Evolutionary conservation across 2,113 vertebrate species (phyloP).

Genomic region (Grantiella picta): DNA sequence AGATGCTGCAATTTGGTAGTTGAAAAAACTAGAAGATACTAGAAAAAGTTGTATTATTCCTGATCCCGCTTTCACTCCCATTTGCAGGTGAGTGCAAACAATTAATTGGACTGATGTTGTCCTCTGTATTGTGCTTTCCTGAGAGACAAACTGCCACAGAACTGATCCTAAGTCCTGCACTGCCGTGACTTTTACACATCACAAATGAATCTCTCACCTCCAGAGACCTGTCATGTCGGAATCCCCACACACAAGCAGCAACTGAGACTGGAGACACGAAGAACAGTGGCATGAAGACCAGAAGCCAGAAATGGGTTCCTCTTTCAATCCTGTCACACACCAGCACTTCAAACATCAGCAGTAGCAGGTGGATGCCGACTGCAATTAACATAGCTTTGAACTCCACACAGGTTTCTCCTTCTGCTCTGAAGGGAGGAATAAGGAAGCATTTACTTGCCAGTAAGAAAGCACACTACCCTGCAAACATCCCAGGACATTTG

Average conservation of each 20-base stretch:
- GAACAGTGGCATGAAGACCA: slow-evolving; percentile 98
- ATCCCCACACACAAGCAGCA: slow-evolving; percentile 97
- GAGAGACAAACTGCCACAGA: neutral
- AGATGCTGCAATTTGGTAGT: neutral
- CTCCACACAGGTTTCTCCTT: slow-evolving; percentile 98
- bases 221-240: slow-evolving; percentile 93
- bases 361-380: slow-evolving; percentile 92
- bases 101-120: neutral
- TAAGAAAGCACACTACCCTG: neutral
- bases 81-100: neutral
- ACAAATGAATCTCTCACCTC: slow-evolving; percentile 75
- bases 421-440: slow-evolving; percentile 77
- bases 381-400: slow-evolving; percentile 98
- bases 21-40: neutral
- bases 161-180: accelerated
- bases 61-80: neutral
- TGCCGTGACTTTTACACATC: accelerated
- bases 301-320: slow-evolving; percentile 90
- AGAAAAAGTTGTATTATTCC: neutral
- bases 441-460: neutral
- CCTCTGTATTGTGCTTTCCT: neutral
- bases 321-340: slow-evolving; percentile 92
- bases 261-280: slow-evolving; percentile 97
- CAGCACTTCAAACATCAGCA: slow-evolving; percentile 96
- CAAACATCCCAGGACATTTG: neutral